phyloP scores from a whole-genome alignment of 2,797 vertebrate species.

The Dendrocincla tyrannina region DNA sequence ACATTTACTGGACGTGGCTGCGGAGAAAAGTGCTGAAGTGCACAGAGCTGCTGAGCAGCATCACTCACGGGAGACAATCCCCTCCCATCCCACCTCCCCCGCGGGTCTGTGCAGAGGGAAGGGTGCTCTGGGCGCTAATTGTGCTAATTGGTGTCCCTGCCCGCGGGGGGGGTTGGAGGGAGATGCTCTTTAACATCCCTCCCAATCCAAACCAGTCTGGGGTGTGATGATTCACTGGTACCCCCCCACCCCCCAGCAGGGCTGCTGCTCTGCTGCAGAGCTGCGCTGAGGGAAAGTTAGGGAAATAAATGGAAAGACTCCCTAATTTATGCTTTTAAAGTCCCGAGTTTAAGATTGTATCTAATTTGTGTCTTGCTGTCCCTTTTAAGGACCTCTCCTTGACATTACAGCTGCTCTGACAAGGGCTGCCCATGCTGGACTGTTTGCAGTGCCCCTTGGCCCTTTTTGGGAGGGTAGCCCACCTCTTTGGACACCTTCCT shows the following conservation, averaged over 20 bases:
- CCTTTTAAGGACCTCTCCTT: fast-evolving
- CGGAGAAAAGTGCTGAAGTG: background rate
- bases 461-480: too few species aligned
- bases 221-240: background rate
- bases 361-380: fast-evolving
- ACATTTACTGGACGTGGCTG: background rate
- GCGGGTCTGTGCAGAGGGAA: background rate
- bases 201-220: fast-evolving
- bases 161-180: fast-evolving
- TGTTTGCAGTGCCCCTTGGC: fast-evolving
- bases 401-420: fast-evolving
- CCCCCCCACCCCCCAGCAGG: background rate
- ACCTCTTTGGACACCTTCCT: background rate
- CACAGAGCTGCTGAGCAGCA: background rate
- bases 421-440: background rate
- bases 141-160: background rate
- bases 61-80: background rate
- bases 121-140: background rate
- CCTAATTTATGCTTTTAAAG: fast-evolving
- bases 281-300: fast-evolving
- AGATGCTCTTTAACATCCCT: fast-evolving
- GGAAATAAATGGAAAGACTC: background rate
- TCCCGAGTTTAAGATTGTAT: fast-evolving
- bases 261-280: background rate
- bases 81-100: background rate